These are phyloP conservation scores for Xiphophorus hellerii DNA, from an alignment of 2,113 vertebrate genomes.

Conservation along the genomic window DNA sequence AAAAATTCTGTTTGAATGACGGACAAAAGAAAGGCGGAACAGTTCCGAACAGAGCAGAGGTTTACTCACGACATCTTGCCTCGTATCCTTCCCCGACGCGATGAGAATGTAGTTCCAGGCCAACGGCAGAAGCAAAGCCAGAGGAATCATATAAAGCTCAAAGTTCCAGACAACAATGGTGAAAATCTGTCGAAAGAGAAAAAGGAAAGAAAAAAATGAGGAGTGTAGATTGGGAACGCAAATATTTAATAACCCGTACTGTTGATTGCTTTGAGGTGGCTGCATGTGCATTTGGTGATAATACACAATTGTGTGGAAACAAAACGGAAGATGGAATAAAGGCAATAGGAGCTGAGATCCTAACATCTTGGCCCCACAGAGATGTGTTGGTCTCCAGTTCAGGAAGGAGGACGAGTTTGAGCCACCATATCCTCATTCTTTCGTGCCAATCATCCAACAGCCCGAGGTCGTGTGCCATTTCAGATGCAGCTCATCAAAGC, in stretches of 20 bases:
- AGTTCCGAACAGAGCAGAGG: slow-evolving; percentile 28
- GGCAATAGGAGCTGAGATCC: slow-evolving; percentile 27
- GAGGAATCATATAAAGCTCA: slow-evolving; percentile 97
- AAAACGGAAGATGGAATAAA: slow-evolving; percentile 47
- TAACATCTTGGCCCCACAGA: slow-evolving; percentile 52
- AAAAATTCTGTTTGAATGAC: background rate
- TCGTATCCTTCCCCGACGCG: slow-evolving; percentile 91
- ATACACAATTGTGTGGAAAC: slow-evolving; percentile 60
- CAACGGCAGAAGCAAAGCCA: slow-evolving; percentile 89
- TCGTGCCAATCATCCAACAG: slow-evolving; percentile 70
- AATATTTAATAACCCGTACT: slow-evolving; percentile 17
- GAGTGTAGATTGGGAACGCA: slow-evolving; percentile 11
- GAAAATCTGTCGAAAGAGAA: slow-evolving; percentile 85
- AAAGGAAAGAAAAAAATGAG: slow-evolving; percentile 36
- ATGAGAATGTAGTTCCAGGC: slow-evolving; percentile 96
- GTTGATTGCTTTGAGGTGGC: slow-evolving; percentile 35
- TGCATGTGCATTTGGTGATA: slow-evolving; percentile 40
- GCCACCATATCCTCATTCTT: slow-evolving; percentile 62
- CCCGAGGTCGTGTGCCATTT: slow-evolving; percentile 64
- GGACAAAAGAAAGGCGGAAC: slow-evolving; percentile 47
- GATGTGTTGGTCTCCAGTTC: slow-evolving; percentile 43
- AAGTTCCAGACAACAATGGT: slow-evolving; percentile 98
- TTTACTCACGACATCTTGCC: slow-evolving; percentile 91
- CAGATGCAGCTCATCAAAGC: slow-evolving; percentile 44
- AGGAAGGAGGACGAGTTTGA: slow-evolving; percentile 55